Evolutionary conservation across 2,797 vertebrate genomes (phyloP), one percentile per base, ranked within the genome.

Genomic region (Halcyon chelicuti): DNA sequence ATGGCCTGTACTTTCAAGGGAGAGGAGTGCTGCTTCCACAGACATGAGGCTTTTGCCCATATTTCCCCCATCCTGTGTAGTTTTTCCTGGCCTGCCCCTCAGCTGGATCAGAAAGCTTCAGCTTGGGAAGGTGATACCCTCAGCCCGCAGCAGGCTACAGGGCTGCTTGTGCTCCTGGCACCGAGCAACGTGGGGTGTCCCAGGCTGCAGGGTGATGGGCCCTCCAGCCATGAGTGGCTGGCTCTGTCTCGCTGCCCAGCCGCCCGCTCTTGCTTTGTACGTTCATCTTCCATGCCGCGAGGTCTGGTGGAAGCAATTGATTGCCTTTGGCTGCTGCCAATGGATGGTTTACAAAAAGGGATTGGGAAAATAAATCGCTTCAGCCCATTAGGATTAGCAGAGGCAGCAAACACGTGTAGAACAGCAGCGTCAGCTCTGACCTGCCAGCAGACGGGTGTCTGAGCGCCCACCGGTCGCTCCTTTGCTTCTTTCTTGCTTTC

Each of bases 301-400:
- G 55, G 22, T 35, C 75, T 49, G 78, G 31, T 25, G 74, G 85
- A 82, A 88, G 68, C 54, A 78, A 58, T 35, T 83, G 87, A 94
- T 61, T 88, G 89, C 87, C 42, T 93, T 75, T 87, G 77, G 85
- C 85, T 93, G 81, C 58, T 94, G 90, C 79, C 90, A 80, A 6
- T 42, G 67, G 54, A 74, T 62, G 63, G 16, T 54, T 90, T 93
- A 76, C 65, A 88, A 63, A 88, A 84, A 46, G 23, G 39, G 71
- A 82, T 76, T 33, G 71, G 58, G 33, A 85, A 85, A 93, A 94
- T 67, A 76, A 95, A 94, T 93, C 5, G 3, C 70, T 94, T 74
- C 14, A n/a, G 55, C 63, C 62, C 63, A 2, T 0, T 87, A 71
- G 94, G 90, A 90, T 83, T 83, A 80, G 51, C 18, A 33, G 52